These are phyloP conservation scores for Aphelocoma coerulescens DNA, from an alignment of 2,113 vertebrate species.

Conservation along the genomic window DNA sequence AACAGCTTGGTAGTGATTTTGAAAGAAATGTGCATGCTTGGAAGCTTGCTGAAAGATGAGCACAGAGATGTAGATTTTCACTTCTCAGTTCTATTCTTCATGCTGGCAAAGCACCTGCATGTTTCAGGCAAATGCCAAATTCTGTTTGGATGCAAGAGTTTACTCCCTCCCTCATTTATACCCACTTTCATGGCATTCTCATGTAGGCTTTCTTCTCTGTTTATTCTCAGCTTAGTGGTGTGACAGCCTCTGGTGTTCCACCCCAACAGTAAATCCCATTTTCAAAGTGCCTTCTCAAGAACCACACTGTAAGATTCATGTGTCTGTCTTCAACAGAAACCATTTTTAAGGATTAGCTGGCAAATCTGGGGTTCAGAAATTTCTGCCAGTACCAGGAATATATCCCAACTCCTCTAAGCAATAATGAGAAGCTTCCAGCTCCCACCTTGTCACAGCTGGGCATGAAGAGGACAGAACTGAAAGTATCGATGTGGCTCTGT, in stretches of 20 bases:
- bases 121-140: neutral
- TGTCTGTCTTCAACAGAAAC: neutral
- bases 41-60: constrained; percentile 49
- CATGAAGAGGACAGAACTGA: neutral
- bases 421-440: neutral
- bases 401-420: neutral
- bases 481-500: neutral
- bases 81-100: neutral
- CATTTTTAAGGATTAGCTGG: neutral
- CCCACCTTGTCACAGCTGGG: neutral
- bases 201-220: constrained; percentile 1
- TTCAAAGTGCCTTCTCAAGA: constrained; percentile 15
- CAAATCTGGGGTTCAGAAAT: neutral
- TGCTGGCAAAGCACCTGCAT: constrained; percentile 47
- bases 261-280: constrained; percentile 10
- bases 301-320: neutral
- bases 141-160: constrained; percentile 10
- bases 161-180: neutral
- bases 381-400: neutral
- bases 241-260: constrained; percentile 32
- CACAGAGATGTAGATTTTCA: neutral
- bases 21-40: constrained; percentile 36
- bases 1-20: constrained; percentile 55
- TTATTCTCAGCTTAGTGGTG: constrained; percentile 33
- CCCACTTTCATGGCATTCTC: neutral